Evolutionary conservation across 2,113 vertebrate species (phyloP), one percentile per base, ranked within the genome.

Genomic region (Elephas maximus): DNA sequence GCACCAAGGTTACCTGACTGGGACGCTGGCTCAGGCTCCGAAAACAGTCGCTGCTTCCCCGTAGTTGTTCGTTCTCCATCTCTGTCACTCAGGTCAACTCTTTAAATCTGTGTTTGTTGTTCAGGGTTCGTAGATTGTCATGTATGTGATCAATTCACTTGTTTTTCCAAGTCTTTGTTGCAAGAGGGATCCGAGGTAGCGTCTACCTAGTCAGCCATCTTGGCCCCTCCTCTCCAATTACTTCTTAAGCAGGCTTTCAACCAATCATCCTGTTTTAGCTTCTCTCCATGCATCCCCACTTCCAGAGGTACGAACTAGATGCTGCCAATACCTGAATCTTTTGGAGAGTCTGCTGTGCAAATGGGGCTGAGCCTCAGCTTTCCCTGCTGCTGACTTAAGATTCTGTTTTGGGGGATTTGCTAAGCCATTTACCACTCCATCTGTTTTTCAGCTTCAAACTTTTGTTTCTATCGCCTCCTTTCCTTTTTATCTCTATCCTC

Each of bases 361-460:
- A 53, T 9, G 9, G 6, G 37, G 60, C 44, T 44, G 1, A 18
- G 18, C 30, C n/a, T 93, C 44, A 78, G 67, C 80, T 62, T 84
- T 74, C 80, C 41, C 62, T 30, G 12, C 77, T 88, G 37, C 57
- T 85, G 33, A 53, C 53, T 48, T 41, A 45, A 24, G 23, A 63
- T 76, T 79, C 63, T 87, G 21, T 71, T 82, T 88, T 67, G 2
- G 2, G 1, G 30, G 41, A 6, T 30, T 79, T 89, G 28, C 23
- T 95, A 79, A 90, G 26, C 18, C 41, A 86, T 78, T 82, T 86
- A n/a, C 73, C 41, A 60, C 30, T 45, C 62, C 21, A 51, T 81
- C n/a, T 94, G 45, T 91, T 88, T 85, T 76, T 48, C 86, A 37
- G 33, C n/a, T 90, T 73, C 57, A 37, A 44, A 67, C 80, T 88